Evolutionary conservation across 2,888 invertebrate species (phyloP), one percentile per base, ranked within the genome.

Genomic region (Diarsia mendica): DNA sequence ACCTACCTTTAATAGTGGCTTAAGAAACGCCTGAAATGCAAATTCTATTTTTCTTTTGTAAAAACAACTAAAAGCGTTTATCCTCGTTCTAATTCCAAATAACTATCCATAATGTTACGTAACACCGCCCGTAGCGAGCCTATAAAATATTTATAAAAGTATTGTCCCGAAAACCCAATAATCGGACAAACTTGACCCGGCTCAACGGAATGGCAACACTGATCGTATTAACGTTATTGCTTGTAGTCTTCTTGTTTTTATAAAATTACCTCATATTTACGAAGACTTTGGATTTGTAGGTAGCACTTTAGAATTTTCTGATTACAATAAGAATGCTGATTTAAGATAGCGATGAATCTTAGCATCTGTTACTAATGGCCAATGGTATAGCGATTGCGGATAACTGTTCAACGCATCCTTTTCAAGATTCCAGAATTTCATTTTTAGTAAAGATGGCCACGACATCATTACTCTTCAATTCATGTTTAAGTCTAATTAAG

Each of bases 131-230:
- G 51, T 67, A 61, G 70, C 23, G n/a, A 48, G n/a, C 48, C 71
- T 51, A 84, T 86, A 82, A 80, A 82, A 86, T 84, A 85, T 85
- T 85, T 79, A 84, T 76, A 46, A 64, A 44, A 49, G 33, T 33
- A 75, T 75, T 63, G 83, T 73, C 69, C 75, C 75, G 44, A 78
- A 82, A 80, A 79, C 55, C 72, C 76, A 81, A 75, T 81, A 81
- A 79, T 55, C 67, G 70, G 60, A 28, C 68, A 65, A 74, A 83
- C 87, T 80, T 86, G 80, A 83, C 83, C 80, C 79, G n/a, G 64
- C 82, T 79, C 61, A 53, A 28, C 28, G 64, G 67, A 80, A 79
- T 76, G 69, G 61, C 75, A 49, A 73, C 85, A 63, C 58, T 64
- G 51, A 69, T 72, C 72, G 55, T 67, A 74, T 83, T 82, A 75